Percentiles rank a stretch among this genome's conserved stretches.
Conservation (phyloP, 2,797 vertebrate genomes). For the Avahi laniger region DNA sequence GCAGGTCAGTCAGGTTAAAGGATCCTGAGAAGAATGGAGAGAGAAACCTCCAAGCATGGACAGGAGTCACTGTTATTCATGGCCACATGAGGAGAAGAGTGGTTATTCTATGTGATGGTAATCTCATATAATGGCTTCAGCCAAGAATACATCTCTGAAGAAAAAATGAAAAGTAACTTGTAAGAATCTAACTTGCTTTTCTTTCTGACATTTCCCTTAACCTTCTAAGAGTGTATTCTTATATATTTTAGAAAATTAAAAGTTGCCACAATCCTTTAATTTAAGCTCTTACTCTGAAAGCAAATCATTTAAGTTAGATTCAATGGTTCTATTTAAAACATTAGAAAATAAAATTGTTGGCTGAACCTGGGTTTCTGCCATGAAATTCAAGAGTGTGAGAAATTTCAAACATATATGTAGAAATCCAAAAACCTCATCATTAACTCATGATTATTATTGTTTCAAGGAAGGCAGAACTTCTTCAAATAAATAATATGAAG, state of each 20-base stretch:
- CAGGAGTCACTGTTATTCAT: neutral
- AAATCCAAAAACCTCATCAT: neutral
- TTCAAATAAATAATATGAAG: neutral
- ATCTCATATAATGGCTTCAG: neutral
- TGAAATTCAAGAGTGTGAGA: neutral
- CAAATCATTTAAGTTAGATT: neutral
- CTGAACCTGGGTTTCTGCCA: neutral
- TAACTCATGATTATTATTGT: neutral
- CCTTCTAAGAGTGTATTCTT: neutral
- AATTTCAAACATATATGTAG: neutral
- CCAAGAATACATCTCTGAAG: neutral
- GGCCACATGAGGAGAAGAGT: neutral
- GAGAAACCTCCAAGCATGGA: neutral
- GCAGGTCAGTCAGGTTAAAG: neutral
- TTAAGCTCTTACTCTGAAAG: neutral
- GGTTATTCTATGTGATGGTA: neutral
- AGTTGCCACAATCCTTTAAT: neutral
- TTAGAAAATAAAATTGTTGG: neutral
- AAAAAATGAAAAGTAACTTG: neutral
- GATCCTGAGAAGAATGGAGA: neutral
- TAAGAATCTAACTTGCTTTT: neutral
- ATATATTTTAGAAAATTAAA: neutral
- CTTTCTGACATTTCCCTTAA: neutral
- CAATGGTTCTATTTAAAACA: neutral
- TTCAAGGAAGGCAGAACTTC: neutral